Base-by-base conservation (phyloP, 2,888 invertebrate species). In the Melinaea menophilus region DNA sequence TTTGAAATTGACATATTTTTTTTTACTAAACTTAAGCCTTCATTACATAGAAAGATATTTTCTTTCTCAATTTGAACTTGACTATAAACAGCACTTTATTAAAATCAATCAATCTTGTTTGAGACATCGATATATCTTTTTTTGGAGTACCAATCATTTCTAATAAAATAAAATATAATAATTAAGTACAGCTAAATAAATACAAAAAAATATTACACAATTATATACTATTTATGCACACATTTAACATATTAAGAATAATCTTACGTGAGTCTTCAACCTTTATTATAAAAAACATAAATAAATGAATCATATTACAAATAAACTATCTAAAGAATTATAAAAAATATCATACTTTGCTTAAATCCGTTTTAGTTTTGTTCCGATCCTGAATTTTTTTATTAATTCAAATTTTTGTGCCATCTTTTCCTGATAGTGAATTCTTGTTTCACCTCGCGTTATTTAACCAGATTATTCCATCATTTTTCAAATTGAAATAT, bases 401-500 rank as follows among this genome's bases (percentile, higher is more conserved):
- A 87, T 85, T 86, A 85, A 78, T 71, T 66, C 73, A 79, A 22
- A 79, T 79, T 77, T 81, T 69, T 71, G 68, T 69, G 71, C 69
- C 71, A 60, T 62, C 68, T 51, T 67, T 72, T 72, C 71, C 69
- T 69, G 0, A 69, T 71, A 65, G 64, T 58, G 59, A 60, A 62
- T 65, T 64, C 65, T 61, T 63, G 55, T 61, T 62, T 62, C 62
- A 37, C 55, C 46, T 55, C 46, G 54, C 45, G 47, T 59, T 62
- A 22, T 22, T 64, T 48, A 56, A 37, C 3, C 45, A 55, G 62
- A 48, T 66, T 59, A 9, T 45, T 45, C 11, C 5, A 22, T 22
- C 11, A 45, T 45, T 45, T 45, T 45, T 45, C 11, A 9, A 46
- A n/a, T 12, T 46, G 11, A 3, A 46, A n/a, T 11, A 46, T 46